Percentiles rank a stretch among this genome's conserved stretches.
Conservation (phyloP, 2,888 invertebrate genomes). For the Orchesellides sinensis region DNA sequence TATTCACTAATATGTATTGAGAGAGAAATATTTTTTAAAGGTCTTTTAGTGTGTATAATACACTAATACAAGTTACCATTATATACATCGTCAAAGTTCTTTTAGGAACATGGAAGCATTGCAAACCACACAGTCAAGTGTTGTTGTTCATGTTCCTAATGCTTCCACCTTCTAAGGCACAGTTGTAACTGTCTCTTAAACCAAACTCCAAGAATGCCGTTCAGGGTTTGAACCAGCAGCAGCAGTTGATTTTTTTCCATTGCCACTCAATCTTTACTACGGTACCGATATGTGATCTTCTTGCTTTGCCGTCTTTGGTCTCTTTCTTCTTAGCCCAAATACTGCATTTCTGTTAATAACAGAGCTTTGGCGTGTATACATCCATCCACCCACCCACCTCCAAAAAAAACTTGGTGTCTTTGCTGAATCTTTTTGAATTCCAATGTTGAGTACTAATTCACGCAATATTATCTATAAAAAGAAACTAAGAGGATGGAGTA, state of each 20-base stretch:
- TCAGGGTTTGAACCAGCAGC: not conserved
- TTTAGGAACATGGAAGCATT: not conserved
- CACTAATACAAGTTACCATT: not conserved
- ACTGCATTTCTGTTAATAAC: conserved; percentile 4
- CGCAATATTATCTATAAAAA: conserved; percentile 32
- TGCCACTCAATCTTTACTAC: conserved; percentile 49
- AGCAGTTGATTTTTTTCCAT: conserved; percentile 53
- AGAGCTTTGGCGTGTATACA: not conserved
- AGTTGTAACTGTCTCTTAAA: conserved; percentile 43
- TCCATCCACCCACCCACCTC: conserved; percentile 3
- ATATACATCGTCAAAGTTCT: not conserved
- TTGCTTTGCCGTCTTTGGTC: conserved; percentile 16
- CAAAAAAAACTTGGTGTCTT: not conserved
- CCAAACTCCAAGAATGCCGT: conserved; percentile 7
- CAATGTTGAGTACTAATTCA: conserved; percentile 28
- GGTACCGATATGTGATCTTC: too few species aligned
- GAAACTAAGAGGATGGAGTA: conserved; percentile 1
- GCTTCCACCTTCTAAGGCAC: conserved; percentile 50
- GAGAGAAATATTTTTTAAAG: not conserved
- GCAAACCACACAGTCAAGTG: conserved; percentile 52
- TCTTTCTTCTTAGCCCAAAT: not conserved
- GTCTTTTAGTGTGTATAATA: not conserved
- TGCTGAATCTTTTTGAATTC: conserved; percentile 9
- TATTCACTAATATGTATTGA: not conserved
- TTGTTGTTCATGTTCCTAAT: conserved; percentile 54